Evolutionary conservation across 2,888 invertebrate genomes (phyloP), one percentile per base, ranked within the genome.

Genomic region (Apamea sordens): DNA sequence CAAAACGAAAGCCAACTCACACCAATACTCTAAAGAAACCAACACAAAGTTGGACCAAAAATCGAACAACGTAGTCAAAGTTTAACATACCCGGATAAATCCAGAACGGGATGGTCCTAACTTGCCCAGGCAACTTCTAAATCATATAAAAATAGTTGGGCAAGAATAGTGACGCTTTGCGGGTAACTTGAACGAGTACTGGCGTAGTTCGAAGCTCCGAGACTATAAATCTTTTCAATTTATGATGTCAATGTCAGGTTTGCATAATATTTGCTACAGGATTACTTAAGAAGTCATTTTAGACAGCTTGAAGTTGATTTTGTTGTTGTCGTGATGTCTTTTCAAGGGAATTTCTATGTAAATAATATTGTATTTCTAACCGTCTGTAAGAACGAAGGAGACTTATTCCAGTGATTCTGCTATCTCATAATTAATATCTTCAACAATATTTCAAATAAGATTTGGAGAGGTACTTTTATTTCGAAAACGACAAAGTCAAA

Each of bases 71-170:
- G 50, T 79, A n/a, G 88, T 44, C 74, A 69, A 89, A 89, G 71
- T 89, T 89, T 80, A 87, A 86, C 89, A 82, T 75, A 82, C 76
- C 80, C 85, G 85, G 82, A 73, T 82, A 85, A 86, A 89, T 84
- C 88, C 77, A 53, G 70, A 68, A 67, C 72, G 76, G 71, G 64
- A 61, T 73, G 75, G 76, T 47, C 44, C 44, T 41, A 84, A 88
- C 84, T 84, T 77, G 41, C 44, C 65, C 76, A 71, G 72, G n/a
- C 70, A 89, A 89, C 85, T 89, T 89, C 82, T 85, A 87, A 89
- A 89, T 89, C 89, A 88, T 88, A 89, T 86, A 88, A 88, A 89
- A 89, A 85, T 88, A 80, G 89, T 89, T 86, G 44, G 32, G 50
- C 53, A 68, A 77, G 71, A 81, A 73, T 75, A 73, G 78, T 81